Evolutionary conservation across 2,113 vertebrate genomes (phyloP), one percentile per base, ranked within the genome.

Genomic region (Toxostoma redivivum): DNA sequence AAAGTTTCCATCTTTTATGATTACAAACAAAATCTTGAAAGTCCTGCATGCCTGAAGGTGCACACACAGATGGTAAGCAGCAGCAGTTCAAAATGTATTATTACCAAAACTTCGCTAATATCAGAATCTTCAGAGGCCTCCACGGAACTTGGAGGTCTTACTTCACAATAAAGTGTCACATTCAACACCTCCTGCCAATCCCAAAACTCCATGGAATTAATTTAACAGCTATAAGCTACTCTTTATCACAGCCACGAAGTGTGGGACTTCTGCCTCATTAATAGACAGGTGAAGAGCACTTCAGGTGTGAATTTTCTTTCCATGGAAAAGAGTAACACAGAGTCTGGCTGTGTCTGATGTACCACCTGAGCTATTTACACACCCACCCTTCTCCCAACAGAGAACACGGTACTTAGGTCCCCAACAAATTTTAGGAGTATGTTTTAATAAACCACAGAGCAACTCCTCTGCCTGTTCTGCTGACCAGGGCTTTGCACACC

Each of bases 31-130:
- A 74, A 81, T 7, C 51, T 1, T 66, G 42, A 61, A 86, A 88
- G 61, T 16, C 42, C n/a, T 5, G 1, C 5, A 11, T 0, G 27
- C 60, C 60, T 44, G 12, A 86, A 74, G 83, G 67, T 2, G 2
- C 38, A 67, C n/a, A 56, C 77, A 67, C 64, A 90, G 72, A 70
- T 37, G 69, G 47, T 3, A 83, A 24, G 44, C 38, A 86, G 70
- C 27, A 73, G 56, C 19, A 81, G n/a, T 3, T 70, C n/a, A 90
- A 66, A 56, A 67, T 6, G 13, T 9, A 38, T 60, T 57, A 64
- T 28, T n/a, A 87, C 30, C 21, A 78, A 70, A 70, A 56, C 44
- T 73, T 66, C 23, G 24, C 44, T 21, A 56, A 53, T 0, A 37
- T 70, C 23, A 72, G 18, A 64, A 81, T 71, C 83, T 94, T 45